Conservation (phyloP, 2,113 vertebrate genomes). For the Solea solea region DNA sequence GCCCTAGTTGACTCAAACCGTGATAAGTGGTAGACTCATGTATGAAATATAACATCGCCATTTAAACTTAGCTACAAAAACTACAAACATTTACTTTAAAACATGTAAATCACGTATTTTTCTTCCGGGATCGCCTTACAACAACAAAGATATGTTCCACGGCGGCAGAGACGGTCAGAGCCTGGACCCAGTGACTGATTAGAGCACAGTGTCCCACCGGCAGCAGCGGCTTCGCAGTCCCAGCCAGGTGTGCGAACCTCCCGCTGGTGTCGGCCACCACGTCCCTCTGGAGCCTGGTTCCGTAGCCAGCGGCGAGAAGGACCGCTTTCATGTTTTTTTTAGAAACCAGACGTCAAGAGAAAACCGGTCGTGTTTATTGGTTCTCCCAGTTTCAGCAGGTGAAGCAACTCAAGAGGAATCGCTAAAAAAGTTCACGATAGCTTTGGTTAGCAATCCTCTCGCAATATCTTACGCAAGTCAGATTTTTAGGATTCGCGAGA, state of each 20-base stretch:
- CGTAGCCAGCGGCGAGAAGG: constrained; percentile 85
- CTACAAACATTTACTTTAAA: too few relatives aligned
- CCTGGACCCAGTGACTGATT: constrained; percentile 80
- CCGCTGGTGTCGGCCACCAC: constrained; percentile 71
- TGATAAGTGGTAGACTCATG: too few relatives aligned
- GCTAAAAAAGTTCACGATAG: too few relatives aligned
- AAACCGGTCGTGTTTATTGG: neutral
- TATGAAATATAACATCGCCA: too few relatives aligned
- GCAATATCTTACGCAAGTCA: neutral
- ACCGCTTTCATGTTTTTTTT: constrained; percentile 79
- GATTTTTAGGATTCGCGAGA: too few relatives aligned
- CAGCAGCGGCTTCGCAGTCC: constrained; percentile 80
- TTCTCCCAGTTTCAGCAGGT: neutral
- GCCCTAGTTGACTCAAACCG: too few relatives aligned
- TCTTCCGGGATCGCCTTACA: constrained; percentile 62
- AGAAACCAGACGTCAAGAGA: neutral
- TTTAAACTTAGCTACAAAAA: too few relatives aligned
- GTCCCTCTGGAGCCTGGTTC: constrained; percentile 83
- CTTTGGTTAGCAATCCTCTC: too few relatives aligned
- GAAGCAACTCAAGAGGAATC: too few relatives aligned
- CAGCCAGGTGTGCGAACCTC: constrained; percentile 69
- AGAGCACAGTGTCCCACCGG: constrained; percentile 75
- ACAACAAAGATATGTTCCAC: constrained; percentile 79
- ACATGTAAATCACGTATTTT: neutral
- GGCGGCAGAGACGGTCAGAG: constrained; percentile 56